A percentile compares a stretch with the other conserved stretches of the same genome.
phyloP scores from a whole-genome alignment of 2,888 invertebrate species.

The Oscheius sp. region DNA sequence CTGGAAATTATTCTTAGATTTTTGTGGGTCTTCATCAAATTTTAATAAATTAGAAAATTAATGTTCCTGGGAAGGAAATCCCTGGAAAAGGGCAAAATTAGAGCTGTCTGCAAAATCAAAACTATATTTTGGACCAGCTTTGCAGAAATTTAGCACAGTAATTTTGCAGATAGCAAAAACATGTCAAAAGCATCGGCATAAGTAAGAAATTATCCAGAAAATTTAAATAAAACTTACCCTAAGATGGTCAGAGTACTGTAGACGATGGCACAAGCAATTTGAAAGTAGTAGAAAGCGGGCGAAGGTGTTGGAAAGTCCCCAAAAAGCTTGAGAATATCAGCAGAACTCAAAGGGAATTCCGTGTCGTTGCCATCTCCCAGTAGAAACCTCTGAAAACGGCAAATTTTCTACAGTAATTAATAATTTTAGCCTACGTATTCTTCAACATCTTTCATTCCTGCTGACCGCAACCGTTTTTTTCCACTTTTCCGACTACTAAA shows the following conservation, averaged over 20 bases:
- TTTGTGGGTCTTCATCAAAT: neutral
- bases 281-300: neutral
- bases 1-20: constrained; percentile 20
- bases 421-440: no score
- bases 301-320: constrained; percentile 23
- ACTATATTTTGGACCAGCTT: no score
- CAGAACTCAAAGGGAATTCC: constrained; percentile 1
- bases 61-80: neutral
- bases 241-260: constrained; percentile 18
- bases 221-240: constrained; percentile 30
- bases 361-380: constrained; percentile 12
- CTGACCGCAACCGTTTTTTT: no score
- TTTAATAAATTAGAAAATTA: neutral
- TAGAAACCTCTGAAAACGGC: constrained; percentile 19
- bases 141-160: no score
- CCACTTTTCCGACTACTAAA: no score
- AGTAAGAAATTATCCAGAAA: no score
- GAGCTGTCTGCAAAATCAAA: no score
- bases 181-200: no score
- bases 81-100: no score
- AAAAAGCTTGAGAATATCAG: constrained; percentile 22
- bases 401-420: no score
- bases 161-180: no score
- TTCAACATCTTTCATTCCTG: no score
- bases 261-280: neutral